Evolutionary conservation across 1,140 invertebrate genomes (phyloP).

Genomic region (Drosophila mojavensis): DNA sequence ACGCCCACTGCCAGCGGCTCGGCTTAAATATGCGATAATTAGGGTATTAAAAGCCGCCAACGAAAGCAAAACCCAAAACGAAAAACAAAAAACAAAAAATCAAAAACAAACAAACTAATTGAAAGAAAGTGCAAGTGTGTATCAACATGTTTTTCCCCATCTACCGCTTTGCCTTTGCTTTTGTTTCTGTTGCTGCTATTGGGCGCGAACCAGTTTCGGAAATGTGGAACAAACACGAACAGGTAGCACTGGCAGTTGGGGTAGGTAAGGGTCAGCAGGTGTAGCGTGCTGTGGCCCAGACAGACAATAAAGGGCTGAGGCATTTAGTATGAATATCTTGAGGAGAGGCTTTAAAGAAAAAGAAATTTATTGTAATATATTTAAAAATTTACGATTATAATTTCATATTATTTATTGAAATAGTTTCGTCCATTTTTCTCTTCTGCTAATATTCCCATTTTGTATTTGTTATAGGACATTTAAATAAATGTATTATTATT

Average conservation of each 20-base stretch:
- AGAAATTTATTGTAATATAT: too few relatives aligned
- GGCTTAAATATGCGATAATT: constrained; percentile 66
- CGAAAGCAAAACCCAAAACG: constrained; percentile 7
- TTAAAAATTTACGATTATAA: too few relatives aligned
- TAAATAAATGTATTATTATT: too few relatives aligned
- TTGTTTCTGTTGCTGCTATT: constrained; percentile 11
- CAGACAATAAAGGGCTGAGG: constrained; percentile 14
- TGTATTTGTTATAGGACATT: too few relatives aligned
- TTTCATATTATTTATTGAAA: background rate
- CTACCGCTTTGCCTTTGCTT: background rate
- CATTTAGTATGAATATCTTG: too few relatives aligned
- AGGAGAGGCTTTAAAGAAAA: background rate
- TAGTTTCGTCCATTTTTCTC: too few relatives aligned
- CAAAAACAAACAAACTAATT: constrained; percentile 56
- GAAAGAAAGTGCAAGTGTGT: constrained; percentile 78
- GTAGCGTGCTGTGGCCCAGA: background rate
- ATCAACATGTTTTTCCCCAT: background rate
- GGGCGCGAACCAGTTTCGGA: constrained; percentile 37
- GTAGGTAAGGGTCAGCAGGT: constrained; percentile 36
- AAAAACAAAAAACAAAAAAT: constrained; percentile 24
- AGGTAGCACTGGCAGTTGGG: constrained; percentile 23
- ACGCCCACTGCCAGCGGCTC: constrained; percentile 32
- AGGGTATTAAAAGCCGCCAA: constrained; percentile 56
- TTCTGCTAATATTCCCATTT: too few relatives aligned
- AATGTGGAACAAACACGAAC: constrained; percentile 33